Evolutionary conservation across 2,797 vertebrate genomes (phyloP).

Genomic region (Antrozous pallidus): DNA sequence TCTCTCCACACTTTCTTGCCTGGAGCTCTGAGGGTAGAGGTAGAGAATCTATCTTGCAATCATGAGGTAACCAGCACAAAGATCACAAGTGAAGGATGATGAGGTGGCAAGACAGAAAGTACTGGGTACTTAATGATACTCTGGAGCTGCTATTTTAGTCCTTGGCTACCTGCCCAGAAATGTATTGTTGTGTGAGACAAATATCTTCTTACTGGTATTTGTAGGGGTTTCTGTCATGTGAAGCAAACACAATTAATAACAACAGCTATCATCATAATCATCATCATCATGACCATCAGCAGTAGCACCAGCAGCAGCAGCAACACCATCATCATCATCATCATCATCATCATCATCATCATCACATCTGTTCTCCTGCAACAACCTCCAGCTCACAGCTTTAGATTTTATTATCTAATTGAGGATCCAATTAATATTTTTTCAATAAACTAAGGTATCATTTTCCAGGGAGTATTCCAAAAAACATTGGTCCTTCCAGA

Average conservation of each 20-base stretch:
- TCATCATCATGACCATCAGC: background rate
- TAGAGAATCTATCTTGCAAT: background rate
- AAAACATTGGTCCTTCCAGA: slow-evolving; percentile 36
- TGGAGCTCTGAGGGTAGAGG: background rate
- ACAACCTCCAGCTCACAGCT: background rate
- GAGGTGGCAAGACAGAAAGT: background rate
- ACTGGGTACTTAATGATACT: background rate
- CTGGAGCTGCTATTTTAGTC: background rate
- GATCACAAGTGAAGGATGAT: background rate
- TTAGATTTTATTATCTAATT: slow-evolving; percentile 34
- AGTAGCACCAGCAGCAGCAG: background rate
- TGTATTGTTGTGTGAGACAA: background rate
- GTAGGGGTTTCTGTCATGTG: background rate
- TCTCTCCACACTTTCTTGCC: background rate
- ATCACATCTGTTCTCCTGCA: background rate
- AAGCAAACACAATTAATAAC: background rate
- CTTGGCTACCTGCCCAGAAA: background rate
- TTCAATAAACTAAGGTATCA: background rate
- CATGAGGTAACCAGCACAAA: background rate
- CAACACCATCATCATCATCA: background rate
- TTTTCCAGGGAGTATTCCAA: slow-evolving; percentile 52
- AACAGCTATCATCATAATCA: background rate
- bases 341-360: background rate
- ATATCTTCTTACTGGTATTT: background rate
- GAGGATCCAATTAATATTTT: background rate